phyloP scores from a whole-genome alignment of 2,113 vertebrate species.

The Lamprotornis superbus region DNA sequence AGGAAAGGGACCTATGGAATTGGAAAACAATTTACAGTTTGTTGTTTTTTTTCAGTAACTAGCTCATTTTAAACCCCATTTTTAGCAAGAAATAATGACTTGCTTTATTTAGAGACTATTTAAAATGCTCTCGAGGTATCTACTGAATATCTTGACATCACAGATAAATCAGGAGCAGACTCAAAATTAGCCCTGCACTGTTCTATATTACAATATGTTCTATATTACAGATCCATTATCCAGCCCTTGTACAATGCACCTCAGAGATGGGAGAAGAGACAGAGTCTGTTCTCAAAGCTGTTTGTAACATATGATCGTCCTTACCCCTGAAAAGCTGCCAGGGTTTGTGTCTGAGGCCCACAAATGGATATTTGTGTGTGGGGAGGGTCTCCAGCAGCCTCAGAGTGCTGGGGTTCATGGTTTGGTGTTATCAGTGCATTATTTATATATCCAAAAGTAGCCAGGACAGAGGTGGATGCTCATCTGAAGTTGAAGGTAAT shows the following conservation, averaged over 20 bases:
- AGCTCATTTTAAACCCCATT: not conserved
- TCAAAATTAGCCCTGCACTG: not conserved
- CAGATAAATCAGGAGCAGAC: conserved; percentile 7
- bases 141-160: not conserved
- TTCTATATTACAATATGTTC: conserved; percentile 1
- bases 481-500: conserved; percentile 58
- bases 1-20: not conserved
- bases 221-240: not conserved
- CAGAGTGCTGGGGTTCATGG: not conserved
- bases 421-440: not conserved
- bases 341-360: not conserved
- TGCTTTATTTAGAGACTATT: conserved; percentile 39
- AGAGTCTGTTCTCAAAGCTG: not conserved
- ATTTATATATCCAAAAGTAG: conserved; percentile 28
- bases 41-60: conserved; percentile 4
- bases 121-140: conserved; percentile 6
- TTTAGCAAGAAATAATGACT: conserved; percentile 45
- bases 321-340: not conserved
- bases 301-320: not conserved
- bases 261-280: not conserved
- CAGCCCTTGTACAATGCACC: not conserved
- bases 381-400: not conserved
- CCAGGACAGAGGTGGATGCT: conserved; percentile 51
- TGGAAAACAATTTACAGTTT: not conserved
- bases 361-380: not conserved